These are phyloP conservation scores for Euwallacea fornicatus DNA, from an alignment of 1,140 invertebrate genomes.

Conservation along the genomic window DNA sequence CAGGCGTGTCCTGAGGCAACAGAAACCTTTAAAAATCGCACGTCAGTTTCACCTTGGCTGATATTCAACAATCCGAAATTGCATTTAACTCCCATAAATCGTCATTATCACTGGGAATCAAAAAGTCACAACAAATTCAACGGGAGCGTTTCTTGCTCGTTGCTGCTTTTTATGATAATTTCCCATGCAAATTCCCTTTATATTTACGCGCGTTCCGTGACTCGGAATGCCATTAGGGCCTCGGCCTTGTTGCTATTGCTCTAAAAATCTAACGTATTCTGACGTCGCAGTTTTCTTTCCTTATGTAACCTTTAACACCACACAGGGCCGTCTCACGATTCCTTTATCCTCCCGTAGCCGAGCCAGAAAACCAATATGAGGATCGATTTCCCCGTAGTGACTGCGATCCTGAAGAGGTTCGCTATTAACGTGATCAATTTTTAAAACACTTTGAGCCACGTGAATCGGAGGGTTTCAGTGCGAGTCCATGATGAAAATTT, in stretches of 20 bases:
- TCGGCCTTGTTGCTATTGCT: conserved; percentile 31
- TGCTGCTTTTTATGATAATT: conserved; percentile 37
- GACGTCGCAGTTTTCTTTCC: conserved; percentile 20
- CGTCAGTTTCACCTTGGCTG: conserved; percentile 13
- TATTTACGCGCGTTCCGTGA: conserved; percentile 38
- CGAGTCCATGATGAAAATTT: too few species aligned
- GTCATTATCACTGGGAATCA: conserved; percentile 33
- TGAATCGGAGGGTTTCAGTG: too few species aligned
- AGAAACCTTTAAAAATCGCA: conserved; percentile 7
- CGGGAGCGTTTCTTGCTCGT: conserved; percentile 15
- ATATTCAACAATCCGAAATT: conserved; percentile 24
- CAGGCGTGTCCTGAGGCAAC: not conserved
- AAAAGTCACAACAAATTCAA: conserved; percentile 36
- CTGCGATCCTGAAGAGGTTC: too few species aligned
- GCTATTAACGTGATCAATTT: too few species aligned
- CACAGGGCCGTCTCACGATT: conserved; percentile 1
- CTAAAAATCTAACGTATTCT: conserved; percentile 32
- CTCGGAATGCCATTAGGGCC: conserved; percentile 34
- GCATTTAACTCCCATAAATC: conserved; percentile 31
- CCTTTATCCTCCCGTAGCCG: not conserved
- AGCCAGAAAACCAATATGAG: too few species aligned
- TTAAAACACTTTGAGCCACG: too few species aligned
- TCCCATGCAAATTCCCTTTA: conserved; percentile 37
- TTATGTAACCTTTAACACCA: conserved; percentile 24
- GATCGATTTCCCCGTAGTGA: too few species aligned